These are phyloP conservation scores for Drosophila diplacantha DNA, from an alignment of 2,888 invertebrate genomes.

Conservation along the genomic window DNA sequence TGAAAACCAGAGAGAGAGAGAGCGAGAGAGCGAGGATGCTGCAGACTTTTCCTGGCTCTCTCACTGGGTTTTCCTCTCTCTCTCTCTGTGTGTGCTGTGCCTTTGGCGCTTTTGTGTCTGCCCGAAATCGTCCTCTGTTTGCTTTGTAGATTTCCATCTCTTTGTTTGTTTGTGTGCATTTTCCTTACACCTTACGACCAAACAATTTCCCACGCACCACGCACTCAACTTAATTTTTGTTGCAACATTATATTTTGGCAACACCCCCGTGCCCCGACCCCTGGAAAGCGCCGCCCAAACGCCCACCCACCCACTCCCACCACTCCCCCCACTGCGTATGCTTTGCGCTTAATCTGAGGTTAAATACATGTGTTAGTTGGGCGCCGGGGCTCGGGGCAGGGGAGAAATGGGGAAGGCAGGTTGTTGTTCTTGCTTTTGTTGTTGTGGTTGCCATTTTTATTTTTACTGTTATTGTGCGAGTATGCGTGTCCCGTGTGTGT, in stretches of 20 bases:
- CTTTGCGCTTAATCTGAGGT: constrained; percentile 64
- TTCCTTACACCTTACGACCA: constrained; percentile 62
- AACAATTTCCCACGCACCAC: constrained; percentile 63
- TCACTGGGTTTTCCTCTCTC: constrained; percentile 9
- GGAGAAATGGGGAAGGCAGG: background rate
- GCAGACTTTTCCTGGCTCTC: constrained; percentile 26
- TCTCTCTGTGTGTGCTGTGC: constrained; percentile 28
- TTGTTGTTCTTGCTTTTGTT: constrained; percentile 37
- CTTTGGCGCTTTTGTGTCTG: constrained; percentile 51
- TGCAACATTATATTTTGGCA: constrained; percentile 63
- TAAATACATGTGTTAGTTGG: constrained; percentile 56
- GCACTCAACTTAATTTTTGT: constrained; percentile 72
- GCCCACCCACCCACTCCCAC: too few relatives aligned
- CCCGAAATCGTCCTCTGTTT: constrained; percentile 49
- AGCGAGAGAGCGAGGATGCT: constrained; percentile 40
- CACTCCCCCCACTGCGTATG: constrained; percentile 36
- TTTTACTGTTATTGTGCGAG: constrained; percentile 45
- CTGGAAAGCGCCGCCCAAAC: background rate
- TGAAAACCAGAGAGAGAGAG: constrained; percentile 26
- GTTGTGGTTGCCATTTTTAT: constrained; percentile 52
- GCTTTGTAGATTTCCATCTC: constrained; percentile 63
- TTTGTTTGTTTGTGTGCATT: constrained; percentile 38
- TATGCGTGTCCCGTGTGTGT: constrained; percentile 24
- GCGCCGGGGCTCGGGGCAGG: background rate
- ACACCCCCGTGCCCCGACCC: background rate